phyloP scores from a whole-genome alignment of 1,140 invertebrate species.

The Drosophila watanabei region DNA sequence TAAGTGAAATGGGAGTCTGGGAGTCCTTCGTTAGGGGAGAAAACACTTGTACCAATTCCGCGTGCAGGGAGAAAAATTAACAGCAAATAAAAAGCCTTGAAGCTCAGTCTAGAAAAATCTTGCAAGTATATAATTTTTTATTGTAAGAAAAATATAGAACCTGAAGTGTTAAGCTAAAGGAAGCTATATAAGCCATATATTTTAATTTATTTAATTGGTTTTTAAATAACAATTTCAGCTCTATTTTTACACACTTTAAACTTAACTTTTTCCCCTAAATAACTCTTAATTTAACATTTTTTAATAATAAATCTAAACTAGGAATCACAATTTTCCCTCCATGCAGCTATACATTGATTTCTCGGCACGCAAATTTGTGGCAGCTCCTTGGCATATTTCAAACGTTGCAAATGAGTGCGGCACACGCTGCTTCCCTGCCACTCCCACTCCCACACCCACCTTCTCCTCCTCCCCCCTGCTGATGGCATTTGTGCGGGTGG shows the following conservation, averaged over 20 bases:
- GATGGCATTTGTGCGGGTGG: conserved; percentile 37
- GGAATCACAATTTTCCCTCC: background rate
- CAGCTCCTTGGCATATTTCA: conserved; percentile 62
- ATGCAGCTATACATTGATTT: conserved; percentile 33
- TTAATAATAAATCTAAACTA: background rate
- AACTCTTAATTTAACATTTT: no score
- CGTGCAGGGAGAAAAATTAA: background rate
- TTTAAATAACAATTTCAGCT: background rate
- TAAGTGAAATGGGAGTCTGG: conserved; percentile 23
- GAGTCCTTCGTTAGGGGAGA: conserved; percentile 21
- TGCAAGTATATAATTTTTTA: background rate
- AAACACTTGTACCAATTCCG: conserved; percentile 13
- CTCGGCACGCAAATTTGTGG: conserved; percentile 44
- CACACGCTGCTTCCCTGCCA: conserved; percentile 17
- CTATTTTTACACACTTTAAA: background rate
- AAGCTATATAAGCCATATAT: background rate
- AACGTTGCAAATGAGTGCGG: conserved; percentile 57
- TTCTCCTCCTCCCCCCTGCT: background rate
- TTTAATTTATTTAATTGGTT: background rate
- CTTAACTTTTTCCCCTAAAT: background rate
- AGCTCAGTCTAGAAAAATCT: no score
- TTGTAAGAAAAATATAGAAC: background rate
- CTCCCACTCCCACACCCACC: background rate
- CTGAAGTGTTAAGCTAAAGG: background rate
- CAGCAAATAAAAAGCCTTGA: background rate